Conservation (phyloP, 2,113 vertebrate species). For the Symphodus melops region DNA sequence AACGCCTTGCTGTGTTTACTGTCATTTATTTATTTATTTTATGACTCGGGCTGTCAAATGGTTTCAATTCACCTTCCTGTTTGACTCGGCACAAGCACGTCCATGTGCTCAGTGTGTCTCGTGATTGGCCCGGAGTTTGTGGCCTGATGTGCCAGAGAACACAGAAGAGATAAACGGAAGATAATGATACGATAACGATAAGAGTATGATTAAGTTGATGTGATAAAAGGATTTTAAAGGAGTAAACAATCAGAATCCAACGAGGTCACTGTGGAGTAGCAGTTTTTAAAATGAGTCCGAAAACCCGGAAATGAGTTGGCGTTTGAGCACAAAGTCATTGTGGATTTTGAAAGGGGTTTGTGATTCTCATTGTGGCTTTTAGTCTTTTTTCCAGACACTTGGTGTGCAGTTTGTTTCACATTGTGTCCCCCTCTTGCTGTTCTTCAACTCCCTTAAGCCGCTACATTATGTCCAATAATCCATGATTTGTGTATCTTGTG, state of each 20-base stretch:
- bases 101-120: not conserved
- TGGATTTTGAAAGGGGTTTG: too few species aligned
- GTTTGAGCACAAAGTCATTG: too few species aligned
- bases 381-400: not conserved
- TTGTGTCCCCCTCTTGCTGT: not conserved
- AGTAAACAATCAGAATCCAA: not conserved
- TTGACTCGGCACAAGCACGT: not conserved
- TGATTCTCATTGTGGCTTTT: not conserved
- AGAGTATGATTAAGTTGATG: not conserved
- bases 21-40: not conserved
- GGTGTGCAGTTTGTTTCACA: not conserved
- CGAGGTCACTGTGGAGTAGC: not conserved
- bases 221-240: not conserved
- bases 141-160: constrained; percentile 29
- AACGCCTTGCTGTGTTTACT: not conserved
- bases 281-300: too few species aligned
- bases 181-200: constrained; percentile 10
- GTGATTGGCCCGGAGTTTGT: constrained; percentile 27
- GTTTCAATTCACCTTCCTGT: not conserved
- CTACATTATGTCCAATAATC: constrained; percentile 10
- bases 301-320: too few species aligned
- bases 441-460: not conserved
- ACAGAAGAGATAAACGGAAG: not conserved
- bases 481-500: not conserved
- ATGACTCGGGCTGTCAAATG: constrained; percentile 14